These are phyloP conservation scores for Peromyscus melanophrys DNA, from an alignment of 2,797 vertebrate species.

Conservation along the genomic window DNA sequence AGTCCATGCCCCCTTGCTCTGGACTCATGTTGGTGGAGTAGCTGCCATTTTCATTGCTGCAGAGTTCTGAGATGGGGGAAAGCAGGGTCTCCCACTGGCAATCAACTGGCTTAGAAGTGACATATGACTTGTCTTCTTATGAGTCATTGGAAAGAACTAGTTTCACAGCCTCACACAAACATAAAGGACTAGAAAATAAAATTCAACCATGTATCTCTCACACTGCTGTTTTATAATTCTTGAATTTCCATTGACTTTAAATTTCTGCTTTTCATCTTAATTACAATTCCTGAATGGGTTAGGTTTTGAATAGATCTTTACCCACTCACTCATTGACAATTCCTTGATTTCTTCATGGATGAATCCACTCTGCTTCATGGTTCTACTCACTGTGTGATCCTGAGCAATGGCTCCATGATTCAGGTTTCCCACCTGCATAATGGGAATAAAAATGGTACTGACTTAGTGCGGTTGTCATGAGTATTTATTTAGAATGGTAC, in stretches of 20 bases:
- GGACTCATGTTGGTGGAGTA: neutral
- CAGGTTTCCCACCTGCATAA: neutral
- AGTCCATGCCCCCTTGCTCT: neutral
- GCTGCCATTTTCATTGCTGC: neutral
- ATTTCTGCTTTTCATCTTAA: conserved; percentile 15
- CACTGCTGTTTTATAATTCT: neutral
- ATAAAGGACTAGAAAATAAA: neutral
- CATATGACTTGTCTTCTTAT: neutral
- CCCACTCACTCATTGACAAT: neutral
- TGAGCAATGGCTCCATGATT: neutral
- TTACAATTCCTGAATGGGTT: neutral
- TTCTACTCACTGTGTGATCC: neutral
- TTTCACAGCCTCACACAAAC: neutral
- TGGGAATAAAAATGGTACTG: neutral
- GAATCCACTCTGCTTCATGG: neutral
- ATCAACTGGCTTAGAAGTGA: neutral
- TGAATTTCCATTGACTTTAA: neutral
- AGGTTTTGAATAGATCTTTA: neutral
- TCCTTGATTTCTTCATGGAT: conserved; percentile 3
- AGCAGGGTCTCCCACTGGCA: neutral
- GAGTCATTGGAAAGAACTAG: neutral
- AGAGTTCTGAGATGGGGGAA: neutral
- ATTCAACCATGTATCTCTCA: too few species aligned
- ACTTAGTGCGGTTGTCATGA: neutral
- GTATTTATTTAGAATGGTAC: neutral